Evolutionary conservation across 2,113 vertebrate species (phyloP).

Genomic region (Nanorana parkeri): DNA sequence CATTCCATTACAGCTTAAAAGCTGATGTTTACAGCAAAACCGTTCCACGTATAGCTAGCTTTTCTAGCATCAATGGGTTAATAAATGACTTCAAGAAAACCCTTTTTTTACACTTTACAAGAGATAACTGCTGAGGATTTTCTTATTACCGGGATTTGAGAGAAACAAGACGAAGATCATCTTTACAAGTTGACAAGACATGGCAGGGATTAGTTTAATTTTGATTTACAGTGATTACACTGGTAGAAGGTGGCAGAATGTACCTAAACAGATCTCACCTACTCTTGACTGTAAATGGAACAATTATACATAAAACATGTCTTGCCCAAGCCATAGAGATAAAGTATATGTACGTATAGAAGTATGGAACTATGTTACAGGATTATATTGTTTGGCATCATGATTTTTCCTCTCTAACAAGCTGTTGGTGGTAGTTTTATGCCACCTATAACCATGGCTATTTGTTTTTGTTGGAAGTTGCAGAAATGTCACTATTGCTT

Average conservation of each 20-base stretch:
- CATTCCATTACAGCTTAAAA: too few species aligned
- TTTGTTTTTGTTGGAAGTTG: slow-evolving; percentile 43
- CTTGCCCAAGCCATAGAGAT: background rate
- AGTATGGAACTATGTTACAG: background rate
- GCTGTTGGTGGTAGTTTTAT: slow-evolving; percentile 32
- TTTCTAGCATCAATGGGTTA: slow-evolving; percentile 17
- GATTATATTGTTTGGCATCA: background rate
- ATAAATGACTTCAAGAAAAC: slow-evolving; percentile 4
- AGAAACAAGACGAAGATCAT: slow-evolving; percentile 33
- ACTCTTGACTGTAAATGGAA: background rate
- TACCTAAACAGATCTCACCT: background rate
- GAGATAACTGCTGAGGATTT: slow-evolving; percentile 30
- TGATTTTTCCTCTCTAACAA: background rate
- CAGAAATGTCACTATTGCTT: slow-evolving; percentile 34
- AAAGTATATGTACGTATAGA: background rate
- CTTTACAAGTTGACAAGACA: slow-evolving; percentile 35
- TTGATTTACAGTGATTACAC: slow-evolving; percentile 7
- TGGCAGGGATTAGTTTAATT: slow-evolving; percentile 37
- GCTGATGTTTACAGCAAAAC: too few species aligned
- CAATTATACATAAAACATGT: background rate
- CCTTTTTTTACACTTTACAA: slow-evolving; percentile 9
- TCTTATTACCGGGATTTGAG: slow-evolving; percentile 38
- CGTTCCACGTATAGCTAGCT: background rate
- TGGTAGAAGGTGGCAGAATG: background rate
- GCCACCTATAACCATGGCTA: slow-evolving; percentile 37